Conservation (phyloP, 2,113 vertebrate species). For the Prunella fulvescens region DNA sequence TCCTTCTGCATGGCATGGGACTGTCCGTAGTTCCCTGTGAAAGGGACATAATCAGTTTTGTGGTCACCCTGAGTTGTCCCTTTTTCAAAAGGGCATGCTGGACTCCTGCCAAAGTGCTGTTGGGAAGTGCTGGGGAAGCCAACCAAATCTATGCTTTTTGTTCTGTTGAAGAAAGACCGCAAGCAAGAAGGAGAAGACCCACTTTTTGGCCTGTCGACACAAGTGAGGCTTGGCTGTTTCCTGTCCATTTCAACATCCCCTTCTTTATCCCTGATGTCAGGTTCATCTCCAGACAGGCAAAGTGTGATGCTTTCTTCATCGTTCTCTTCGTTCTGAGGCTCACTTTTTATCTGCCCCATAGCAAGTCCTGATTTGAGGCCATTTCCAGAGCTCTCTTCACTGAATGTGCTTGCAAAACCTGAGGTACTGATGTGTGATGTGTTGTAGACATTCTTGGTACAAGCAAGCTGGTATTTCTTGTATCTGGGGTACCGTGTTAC, state of each 20-base stretch:
- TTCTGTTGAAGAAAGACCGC: constrained; percentile 85
- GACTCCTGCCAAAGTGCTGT: constrained; percentile 89
- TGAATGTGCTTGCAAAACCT: constrained; percentile 98
- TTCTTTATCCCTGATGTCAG: constrained; percentile 83
- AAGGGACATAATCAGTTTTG: constrained; percentile 92
- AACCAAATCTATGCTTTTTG: constrained; percentile 81
- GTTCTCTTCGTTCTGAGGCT: constrained; percentile 84
- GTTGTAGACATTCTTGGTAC: constrained; percentile 96
- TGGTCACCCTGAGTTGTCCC: constrained; percentile 98
- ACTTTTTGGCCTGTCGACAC: constrained; percentile 78
- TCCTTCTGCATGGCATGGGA: constrained; percentile 88
- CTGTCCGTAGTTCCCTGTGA: constrained; percentile 82
- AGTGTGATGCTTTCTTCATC: constrained; percentile 87
- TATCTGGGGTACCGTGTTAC: constrained; percentile 93
- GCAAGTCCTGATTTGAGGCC: constrained; percentile 78
- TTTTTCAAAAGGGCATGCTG: constrained; percentile 89
- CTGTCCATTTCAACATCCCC: constrained; percentile 85
- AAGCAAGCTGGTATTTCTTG: constrained; percentile 98
- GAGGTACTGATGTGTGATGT: constrained; percentile 97
- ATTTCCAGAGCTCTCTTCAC: constrained; percentile 75
- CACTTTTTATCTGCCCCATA: constrained; percentile 88
- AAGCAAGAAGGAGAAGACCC: constrained; percentile 87
- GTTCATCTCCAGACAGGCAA: constrained; percentile 90
- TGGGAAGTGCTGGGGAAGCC: constrained; percentile 85
- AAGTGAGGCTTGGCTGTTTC: constrained; percentile 78